Conservation (phyloP, 1,140 invertebrate species). For the Radopholus similis region DNA sequence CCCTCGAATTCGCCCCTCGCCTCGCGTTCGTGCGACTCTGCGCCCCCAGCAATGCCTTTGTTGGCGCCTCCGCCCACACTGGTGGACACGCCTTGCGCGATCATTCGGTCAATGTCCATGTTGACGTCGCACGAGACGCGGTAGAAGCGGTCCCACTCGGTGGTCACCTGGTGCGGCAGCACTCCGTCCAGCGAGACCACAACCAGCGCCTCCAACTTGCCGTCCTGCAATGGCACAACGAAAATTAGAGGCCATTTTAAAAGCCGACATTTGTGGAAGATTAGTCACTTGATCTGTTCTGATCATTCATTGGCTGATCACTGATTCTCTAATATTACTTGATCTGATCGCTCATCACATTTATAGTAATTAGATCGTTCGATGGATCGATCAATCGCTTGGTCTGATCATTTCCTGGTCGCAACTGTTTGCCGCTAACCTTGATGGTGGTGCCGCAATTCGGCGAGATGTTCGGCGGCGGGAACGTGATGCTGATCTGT, state of each 20-base stretch:
- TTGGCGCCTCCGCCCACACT: not conserved
- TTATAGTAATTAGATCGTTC: too few species aligned
- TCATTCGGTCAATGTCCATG: slow-evolving; percentile 44
- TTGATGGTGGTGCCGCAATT: slow-evolving; percentile 59
- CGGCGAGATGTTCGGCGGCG: slow-evolving; percentile 54
- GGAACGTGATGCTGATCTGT: slow-evolving; percentile 59
- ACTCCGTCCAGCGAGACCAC: slow-evolving; percentile 59
- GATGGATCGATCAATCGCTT: too few species aligned
- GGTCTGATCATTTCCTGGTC: too few species aligned
- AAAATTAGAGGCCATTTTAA: slow-evolving; percentile 2
- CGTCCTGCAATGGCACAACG: slow-evolving; percentile 42
- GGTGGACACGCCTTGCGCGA: not conserved
- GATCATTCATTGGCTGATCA: too few species aligned
- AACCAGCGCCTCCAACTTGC: slow-evolving; percentile 58
- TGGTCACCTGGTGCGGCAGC: slow-evolving; percentile 59
- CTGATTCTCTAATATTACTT: too few species aligned
- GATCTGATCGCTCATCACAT: too few species aligned
- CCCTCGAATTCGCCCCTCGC: slow-evolving; percentile 31
- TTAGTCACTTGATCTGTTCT: too few species aligned
- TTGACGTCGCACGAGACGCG: slow-evolving; percentile 56
- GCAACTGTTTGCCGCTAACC: slow-evolving; percentile 11
- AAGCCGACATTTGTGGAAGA: too few species aligned
- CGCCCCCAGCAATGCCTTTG: slow-evolving; percentile 41
- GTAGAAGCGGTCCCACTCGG: slow-evolving; percentile 61
- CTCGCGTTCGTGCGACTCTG: too few species aligned